These are phyloP conservation scores for Scelioninae gen. 2 DNA, from an alignment of 2,888 invertebrate species.

Conservation along the genomic window DNA sequence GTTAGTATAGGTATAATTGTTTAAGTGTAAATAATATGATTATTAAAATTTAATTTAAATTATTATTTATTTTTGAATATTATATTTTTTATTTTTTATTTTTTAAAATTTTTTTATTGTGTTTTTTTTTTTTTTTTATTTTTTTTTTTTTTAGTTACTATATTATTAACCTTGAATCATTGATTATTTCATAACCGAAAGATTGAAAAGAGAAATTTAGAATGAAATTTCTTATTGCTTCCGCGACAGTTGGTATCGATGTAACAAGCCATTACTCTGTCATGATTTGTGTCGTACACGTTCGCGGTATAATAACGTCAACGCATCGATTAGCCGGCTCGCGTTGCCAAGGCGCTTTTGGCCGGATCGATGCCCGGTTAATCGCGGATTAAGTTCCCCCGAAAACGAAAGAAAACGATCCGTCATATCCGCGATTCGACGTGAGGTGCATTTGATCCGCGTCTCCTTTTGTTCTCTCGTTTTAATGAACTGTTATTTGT, in stretches of 20 bases:
- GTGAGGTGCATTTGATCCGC: conserved; percentile 13
- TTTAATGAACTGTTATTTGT: conserved; percentile 20
- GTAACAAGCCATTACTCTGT: conserved; percentile 52
- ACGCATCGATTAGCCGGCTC: conserved; percentile 68
- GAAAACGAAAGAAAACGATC: conserved; percentile 39
- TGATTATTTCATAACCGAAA: not conserved
- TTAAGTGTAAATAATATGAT: no score
- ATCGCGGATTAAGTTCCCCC: conserved; percentile 61
- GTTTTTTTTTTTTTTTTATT: no score
- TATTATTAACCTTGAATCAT: no score
- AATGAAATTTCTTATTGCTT: conserved; percentile 5
- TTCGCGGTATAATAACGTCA: conserved; percentile 51
- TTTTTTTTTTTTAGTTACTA: no score
- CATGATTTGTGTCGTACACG: conserved; percentile 52
- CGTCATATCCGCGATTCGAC: conserved; percentile 30
- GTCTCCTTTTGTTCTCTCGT: conserved; percentile 26
- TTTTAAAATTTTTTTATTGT: no score
- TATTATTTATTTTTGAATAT: no score
- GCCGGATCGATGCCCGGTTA: conserved; percentile 67
- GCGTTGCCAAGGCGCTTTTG: conserved; percentile 69
- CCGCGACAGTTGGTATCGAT: conserved; percentile 49
- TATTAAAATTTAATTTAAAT: no score
- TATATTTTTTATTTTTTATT: no score
- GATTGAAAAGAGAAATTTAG: not conserved
- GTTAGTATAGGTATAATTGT: no score